Evolutionary conservation across 2,113 vertebrate genomes (phyloP).

Genomic region (Cranoglanis bouderius): DNA sequence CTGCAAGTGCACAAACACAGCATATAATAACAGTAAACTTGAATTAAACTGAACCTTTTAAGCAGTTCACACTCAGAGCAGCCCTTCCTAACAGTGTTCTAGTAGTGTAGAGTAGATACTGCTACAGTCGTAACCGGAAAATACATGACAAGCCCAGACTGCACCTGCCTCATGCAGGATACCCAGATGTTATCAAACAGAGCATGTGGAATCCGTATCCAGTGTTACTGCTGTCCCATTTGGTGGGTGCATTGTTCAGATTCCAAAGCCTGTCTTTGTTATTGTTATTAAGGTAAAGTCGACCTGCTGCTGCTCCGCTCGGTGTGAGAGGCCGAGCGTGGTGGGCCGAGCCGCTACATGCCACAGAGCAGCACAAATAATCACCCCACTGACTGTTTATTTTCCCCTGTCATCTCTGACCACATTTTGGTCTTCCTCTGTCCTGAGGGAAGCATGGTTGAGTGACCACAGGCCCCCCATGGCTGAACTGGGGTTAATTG

Average conservation of each 20-base stretch:
- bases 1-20: too few relatives aligned
- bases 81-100: neutral
- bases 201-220: conserved; percentile 37
- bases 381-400: conserved; percentile 52
- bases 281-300: conserved; percentile 55
- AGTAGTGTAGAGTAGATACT: neutral
- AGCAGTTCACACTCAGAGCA: too few relatives aligned
- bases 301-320: conserved; percentile 23
- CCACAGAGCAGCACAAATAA: conserved; percentile 55
- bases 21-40: too few relatives aligned
- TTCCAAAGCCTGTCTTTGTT: conserved; percentile 56
- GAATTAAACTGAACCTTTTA: too few relatives aligned
- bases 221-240: conserved; percentile 39
- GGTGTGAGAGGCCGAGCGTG: conserved; percentile 4
- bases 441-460: conserved; percentile 38
- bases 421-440: conserved; percentile 37
- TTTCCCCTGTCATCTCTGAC: conserved; percentile 49
- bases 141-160: conserved; percentile 30
- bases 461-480: conserved; percentile 32
- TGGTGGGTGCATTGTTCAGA: conserved; percentile 51
- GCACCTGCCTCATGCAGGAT: conserved; percentile 39
- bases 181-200: conserved; percentile 46
- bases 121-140: conserved; percentile 15
- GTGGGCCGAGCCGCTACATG: conserved; percentile 49
- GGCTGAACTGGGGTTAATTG: conserved; percentile 50